These are phyloP conservation scores for Philopedon plagiatum DNA, from an alignment of 2,888 invertebrate genomes.

Conservation along the genomic window DNA sequence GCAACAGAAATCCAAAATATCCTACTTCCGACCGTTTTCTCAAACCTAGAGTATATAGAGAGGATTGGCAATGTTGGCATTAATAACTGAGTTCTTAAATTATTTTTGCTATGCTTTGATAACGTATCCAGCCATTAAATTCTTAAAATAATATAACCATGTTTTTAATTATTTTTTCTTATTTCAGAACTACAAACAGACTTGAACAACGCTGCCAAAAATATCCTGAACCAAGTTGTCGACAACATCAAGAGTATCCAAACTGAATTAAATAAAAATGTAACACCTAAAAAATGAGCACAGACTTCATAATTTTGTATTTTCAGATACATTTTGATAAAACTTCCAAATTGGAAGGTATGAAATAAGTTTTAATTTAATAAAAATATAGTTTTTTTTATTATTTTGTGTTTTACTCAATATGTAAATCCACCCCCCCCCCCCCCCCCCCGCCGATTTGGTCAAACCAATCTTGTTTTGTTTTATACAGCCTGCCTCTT, in stretches of 20 bases:
- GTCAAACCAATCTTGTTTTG: too few relatives aligned
- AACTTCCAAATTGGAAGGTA: slow-evolving; percentile 3
- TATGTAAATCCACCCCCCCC: too few relatives aligned
- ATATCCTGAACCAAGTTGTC: slow-evolving; percentile 56
- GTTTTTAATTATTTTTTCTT: slow-evolving; percentile 19
- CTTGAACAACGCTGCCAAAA: slow-evolving; percentile 55
- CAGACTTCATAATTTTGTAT: slow-evolving; percentile 18
- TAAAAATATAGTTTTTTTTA: slow-evolving; percentile 51
- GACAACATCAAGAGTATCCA: slow-evolving; percentile 56
- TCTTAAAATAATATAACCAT: too few relatives aligned
- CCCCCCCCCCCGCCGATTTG: too few relatives aligned
- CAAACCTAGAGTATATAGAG: too few relatives aligned
- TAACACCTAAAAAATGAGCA: slow-evolving; percentile 37
- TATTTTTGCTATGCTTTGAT: too few relatives aligned
- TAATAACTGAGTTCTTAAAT: too few relatives aligned
- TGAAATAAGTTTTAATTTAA: slow-evolving; percentile 1
- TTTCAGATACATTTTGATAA: slow-evolving; percentile 29
- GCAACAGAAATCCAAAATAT: too few relatives aligned
- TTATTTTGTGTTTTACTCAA: slow-evolving; percentile 54
- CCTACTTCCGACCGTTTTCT: too few relatives aligned
- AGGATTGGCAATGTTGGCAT: too few relatives aligned
- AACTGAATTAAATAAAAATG: slow-evolving; percentile 51
- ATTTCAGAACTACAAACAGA: slow-evolving; percentile 57
- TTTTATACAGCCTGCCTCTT: too few relatives aligned
- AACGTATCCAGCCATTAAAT: too few relatives aligned